phyloP scores from a whole-genome alignment of 2,113 vertebrate genomes.

The Catharus minimus region DNA sequence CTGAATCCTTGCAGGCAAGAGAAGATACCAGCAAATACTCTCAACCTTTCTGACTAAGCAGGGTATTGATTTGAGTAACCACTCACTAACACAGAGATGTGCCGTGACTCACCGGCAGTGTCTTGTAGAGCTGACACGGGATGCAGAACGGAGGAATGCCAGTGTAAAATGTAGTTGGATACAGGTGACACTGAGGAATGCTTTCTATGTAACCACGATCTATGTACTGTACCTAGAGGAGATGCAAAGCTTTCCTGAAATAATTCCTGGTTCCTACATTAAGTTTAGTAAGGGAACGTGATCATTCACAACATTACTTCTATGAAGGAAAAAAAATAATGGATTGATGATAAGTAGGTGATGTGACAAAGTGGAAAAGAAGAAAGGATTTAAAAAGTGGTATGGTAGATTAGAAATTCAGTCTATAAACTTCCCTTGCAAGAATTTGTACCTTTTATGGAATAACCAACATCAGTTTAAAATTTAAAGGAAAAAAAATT shows the following conservation, averaged over 20 bases:
- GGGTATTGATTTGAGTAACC: background rate
- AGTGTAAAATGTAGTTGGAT: slow-evolving; percentile 82
- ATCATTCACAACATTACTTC: background rate
- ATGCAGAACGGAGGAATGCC: slow-evolving; percentile 85
- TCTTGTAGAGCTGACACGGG: slow-evolving; percentile 83
- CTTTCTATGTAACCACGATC: slow-evolving; percentile 86
- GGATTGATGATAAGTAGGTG: rapidly evolving
- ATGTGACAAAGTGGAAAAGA: background rate
- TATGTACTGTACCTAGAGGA: slow-evolving; percentile 80
- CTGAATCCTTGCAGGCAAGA: background rate
- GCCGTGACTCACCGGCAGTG: slow-evolving; percentile 79
- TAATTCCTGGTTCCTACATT: background rate
- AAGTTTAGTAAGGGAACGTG: rapidly evolving
- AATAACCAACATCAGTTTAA: background rate
- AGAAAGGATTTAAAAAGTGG: background rate
- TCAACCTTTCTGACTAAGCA: background rate
- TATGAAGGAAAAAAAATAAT: background rate
- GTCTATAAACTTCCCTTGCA: background rate
- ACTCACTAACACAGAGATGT: background rate
- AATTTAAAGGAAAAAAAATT: background rate
- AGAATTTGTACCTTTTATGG: background rate
- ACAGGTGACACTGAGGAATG: slow-evolving; percentile 88
- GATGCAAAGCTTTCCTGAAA: background rate
- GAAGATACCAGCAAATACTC: background rate
- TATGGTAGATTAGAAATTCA: background rate